These are phyloP conservation scores for Mus spicilegus DNA, from an alignment of 2,113 vertebrate species.

Conservation along the genomic window DNA sequence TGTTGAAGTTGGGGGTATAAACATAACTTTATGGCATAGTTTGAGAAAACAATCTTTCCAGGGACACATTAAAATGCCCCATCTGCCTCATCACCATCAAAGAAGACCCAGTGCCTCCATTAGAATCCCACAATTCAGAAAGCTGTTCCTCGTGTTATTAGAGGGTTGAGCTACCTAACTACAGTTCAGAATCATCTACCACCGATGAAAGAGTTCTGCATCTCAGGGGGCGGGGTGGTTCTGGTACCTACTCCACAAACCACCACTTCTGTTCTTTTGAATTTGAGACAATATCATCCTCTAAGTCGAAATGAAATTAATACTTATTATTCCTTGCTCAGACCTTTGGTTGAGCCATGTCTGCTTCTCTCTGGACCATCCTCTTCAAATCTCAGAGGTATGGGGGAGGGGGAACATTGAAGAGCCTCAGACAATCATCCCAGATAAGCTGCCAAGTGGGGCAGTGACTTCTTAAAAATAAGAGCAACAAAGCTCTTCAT, in stretches of 20 bases:
- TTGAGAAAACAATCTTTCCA: slow-evolving; percentile 72
- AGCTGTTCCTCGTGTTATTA: background rate
- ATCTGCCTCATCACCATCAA: slow-evolving; percentile 28
- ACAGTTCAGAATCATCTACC: background rate
- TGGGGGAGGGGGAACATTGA: slow-evolving; percentile 51
- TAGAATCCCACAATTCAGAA: slow-evolving; percentile 5
- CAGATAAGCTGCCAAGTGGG: slow-evolving; percentile 32
- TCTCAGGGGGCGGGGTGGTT: background rate
- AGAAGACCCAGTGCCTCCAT: background rate
- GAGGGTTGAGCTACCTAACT: background rate
- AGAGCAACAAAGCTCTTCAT: slow-evolving; percentile 72
- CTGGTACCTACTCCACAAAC: slow-evolving; percentile 47
- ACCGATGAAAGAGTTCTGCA: background rate
- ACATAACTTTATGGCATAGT: slow-evolving; percentile 49
- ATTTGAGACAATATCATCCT: slow-evolving; percentile 61
- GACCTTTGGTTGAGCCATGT: background rate
- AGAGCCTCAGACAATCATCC: background rate
- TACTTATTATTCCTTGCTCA: slow-evolving; percentile 70
- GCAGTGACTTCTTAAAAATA: slow-evolving; percentile 73
- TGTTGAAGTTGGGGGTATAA: slow-evolving; percentile 55
- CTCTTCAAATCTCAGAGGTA: slow-evolving; percentile 80
- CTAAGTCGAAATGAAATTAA: slow-evolving; percentile 70
- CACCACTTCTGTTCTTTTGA: slow-evolving; percentile 59
- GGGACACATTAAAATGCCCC: slow-evolving; percentile 33
- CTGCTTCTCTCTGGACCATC: slow-evolving; percentile 70